Conservation (phyloP, 2,888 invertebrate genomes). For the Aphodius granarius region DNA sequence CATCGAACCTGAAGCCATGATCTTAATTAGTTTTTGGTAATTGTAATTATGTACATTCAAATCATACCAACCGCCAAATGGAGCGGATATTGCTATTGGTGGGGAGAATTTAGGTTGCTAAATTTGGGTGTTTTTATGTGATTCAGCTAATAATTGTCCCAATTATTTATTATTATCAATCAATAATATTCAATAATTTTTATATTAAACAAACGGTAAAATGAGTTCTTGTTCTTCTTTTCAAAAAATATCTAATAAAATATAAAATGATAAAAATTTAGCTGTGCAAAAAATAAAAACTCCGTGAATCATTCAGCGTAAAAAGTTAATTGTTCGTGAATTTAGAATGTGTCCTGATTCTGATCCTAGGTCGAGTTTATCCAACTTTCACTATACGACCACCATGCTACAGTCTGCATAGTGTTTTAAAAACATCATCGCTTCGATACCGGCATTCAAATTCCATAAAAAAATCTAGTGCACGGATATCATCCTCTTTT, state of each 20-base stretch:
- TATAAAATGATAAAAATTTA: too few relatives aligned
- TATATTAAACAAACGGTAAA: too few relatives aligned
- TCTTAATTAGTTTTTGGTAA: not conserved
- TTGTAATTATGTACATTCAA: not conserved
- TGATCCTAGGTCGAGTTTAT: constrained; percentile 20
- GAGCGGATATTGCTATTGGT: not conserved
- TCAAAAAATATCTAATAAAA: too few relatives aligned
- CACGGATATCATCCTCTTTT: not conserved
- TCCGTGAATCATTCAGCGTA: constrained; percentile 16
- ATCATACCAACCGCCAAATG: not conserved
- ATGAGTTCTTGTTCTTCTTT: not conserved
- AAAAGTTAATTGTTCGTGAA: constrained; percentile 26
- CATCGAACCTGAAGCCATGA: not conserved
- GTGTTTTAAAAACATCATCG: not conserved
- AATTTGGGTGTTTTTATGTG: too few relatives aligned
- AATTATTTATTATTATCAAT: too few relatives aligned
- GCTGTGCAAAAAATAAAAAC: not conserved
- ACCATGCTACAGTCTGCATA: constrained; percentile 1
- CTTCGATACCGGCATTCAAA: not conserved
- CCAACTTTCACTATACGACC: constrained; percentile 23
- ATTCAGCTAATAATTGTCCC: too few relatives aligned
- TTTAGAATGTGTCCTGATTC: constrained; percentile 27
- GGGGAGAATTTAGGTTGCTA: not conserved
- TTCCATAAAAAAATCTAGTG: not conserved
- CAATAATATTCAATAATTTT: too few relatives aligned